Conservation (phyloP, 2,113 vertebrate species). For the Aptenodytes patagonicus region DNA sequence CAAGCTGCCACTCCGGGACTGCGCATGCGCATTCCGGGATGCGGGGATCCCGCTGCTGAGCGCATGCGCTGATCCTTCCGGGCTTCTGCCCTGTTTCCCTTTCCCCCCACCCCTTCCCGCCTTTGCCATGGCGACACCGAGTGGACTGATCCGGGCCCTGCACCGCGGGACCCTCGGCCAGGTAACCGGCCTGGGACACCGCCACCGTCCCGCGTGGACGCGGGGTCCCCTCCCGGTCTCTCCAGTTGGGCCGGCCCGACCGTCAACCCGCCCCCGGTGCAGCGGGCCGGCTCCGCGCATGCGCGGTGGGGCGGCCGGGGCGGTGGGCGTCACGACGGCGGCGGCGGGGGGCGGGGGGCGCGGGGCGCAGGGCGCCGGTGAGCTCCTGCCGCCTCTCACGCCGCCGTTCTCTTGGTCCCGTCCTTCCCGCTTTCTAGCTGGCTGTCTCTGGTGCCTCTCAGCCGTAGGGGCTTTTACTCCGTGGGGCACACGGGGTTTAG, state of each 20-base stretch:
- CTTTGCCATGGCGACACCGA: slow-evolving; percentile 36
- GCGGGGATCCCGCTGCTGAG: fast-evolving
- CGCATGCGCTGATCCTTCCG: neutral
- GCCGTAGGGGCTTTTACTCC: too few relatives aligned
- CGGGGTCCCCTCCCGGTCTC: too few relatives aligned
- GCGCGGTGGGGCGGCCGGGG: neutral
- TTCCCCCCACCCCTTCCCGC: neutral
- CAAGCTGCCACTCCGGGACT: fast-evolving
- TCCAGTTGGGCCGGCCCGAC: too few relatives aligned
- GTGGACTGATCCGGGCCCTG: slow-evolving; percentile 13
- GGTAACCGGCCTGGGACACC: neutral
- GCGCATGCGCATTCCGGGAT: neutral
- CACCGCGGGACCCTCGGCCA: slow-evolving; percentile 23
- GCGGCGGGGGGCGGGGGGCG: too few relatives aligned
- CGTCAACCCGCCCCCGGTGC: neutral
- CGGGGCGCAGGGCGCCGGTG: too few relatives aligned
- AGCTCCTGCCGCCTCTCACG: fast-evolving
- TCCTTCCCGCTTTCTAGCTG: fast-evolving
- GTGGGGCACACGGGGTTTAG: neutral
- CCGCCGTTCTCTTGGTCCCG: fast-evolving
- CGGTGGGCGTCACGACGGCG: too few relatives aligned
- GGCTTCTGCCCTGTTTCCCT: neutral
- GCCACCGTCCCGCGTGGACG: too few relatives aligned
- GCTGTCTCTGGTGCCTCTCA: neutral
- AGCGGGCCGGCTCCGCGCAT: neutral